Evolutionary conservation across 2,888 invertebrate species (phyloP).

Genomic region (Melinaea menophilus): DNA sequence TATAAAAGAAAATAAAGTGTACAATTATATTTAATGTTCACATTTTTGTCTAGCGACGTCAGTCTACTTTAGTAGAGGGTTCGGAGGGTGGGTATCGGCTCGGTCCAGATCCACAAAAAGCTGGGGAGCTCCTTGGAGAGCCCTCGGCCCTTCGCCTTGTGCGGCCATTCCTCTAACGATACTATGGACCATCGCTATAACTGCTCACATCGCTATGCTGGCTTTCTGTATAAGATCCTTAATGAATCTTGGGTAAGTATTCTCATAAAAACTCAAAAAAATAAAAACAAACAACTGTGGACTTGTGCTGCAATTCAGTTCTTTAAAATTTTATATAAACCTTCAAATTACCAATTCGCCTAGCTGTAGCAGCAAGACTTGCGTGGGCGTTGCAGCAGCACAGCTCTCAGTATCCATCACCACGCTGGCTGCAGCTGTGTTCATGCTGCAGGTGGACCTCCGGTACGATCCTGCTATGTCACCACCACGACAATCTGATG

Average conservation of each 20-base stretch:
- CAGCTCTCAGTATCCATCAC: slow-evolving; percentile 66
- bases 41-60: slow-evolving; percentile 52
- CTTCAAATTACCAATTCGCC: not conserved
- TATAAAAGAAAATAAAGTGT: not conserved
- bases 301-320: not conserved
- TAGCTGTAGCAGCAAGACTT: slow-evolving; percentile 67
- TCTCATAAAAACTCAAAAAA: too few species aligned
- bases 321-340: not conserved
- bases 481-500: slow-evolving; percentile 62
- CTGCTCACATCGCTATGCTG: slow-evolving; percentile 64
- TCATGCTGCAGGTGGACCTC: slow-evolving; percentile 64
- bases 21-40: slow-evolving; percentile 3
- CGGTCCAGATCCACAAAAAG: slow-evolving; percentile 47
- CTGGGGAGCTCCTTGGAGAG: slow-evolving; percentile 70
- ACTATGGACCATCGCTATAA: slow-evolving; percentile 59
- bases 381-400: slow-evolving; percentile 68
- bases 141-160: slow-evolving; percentile 66
- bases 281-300: too few species aligned
- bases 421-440: slow-evolving; percentile 66
- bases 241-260: slow-evolving; percentile 66
- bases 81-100: slow-evolving; percentile 68
- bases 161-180: slow-evolving; percentile 63
- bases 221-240: slow-evolving; percentile 60
- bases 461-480: slow-evolving; percentile 64
- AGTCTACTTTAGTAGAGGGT: slow-evolving; percentile 71